Evolutionary conservation across 2,888 invertebrate genomes (phyloP).

Genomic region (Parapristionchus giblindavisi): DNA sequence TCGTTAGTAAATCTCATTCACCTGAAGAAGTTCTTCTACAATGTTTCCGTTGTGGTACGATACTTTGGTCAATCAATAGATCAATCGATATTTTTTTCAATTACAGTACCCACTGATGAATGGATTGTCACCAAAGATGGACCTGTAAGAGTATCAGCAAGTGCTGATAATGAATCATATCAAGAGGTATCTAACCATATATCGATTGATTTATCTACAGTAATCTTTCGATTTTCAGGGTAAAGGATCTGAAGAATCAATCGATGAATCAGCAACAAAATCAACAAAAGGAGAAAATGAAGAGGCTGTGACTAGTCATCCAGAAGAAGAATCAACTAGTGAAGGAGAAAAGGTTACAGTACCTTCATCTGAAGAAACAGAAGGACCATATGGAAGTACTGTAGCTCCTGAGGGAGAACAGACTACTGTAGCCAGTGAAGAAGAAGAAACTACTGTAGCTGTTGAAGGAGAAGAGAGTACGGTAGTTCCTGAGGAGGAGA

Average conservation of each 20-base stretch:
- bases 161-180: not conserved
- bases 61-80: not conserved
- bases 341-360: not conserved
- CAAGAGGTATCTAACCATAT: too few relatives aligned
- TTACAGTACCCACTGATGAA: too few relatives aligned
- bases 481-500: conserved; percentile 30
- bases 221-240: too few relatives aligned
- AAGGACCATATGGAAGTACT: conserved; percentile 18
- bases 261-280: not conserved
- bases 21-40: conserved; percentile 55
- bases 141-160: not conserved
- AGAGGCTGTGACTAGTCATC: conserved; percentile 20
- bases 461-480: conserved; percentile 28
- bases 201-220: too few relatives aligned
- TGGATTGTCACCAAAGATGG: too few relatives aligned
- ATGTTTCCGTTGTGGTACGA: conserved; percentile 66
- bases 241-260: too few relatives aligned
- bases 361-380: conserved; percentile 34
- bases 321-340: conserved; percentile 33
- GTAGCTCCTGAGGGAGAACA: conserved; percentile 15
- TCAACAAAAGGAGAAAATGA: not conserved
- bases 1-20: conserved; percentile 35
- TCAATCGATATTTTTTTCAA: not conserved
- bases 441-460: conserved; percentile 16
- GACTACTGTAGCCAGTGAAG: conserved; percentile 12